phyloP scores from a whole-genome alignment of 2,888 invertebrate genomes.

The Autographa pulchrina region DNA sequence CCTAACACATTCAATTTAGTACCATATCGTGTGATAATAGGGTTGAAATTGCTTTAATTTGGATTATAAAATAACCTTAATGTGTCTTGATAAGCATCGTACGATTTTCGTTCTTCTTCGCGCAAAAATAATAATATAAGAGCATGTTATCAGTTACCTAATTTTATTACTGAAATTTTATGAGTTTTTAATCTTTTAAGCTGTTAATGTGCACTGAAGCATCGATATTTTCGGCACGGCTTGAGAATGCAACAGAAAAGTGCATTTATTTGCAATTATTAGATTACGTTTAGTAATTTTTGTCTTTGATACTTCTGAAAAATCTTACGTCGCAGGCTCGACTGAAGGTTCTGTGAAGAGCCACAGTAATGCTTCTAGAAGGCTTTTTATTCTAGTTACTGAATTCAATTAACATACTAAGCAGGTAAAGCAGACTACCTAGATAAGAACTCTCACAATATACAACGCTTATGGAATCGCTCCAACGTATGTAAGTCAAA shows the following conservation, averaged over 20 bases:
- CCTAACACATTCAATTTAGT: constrained; percentile 9
- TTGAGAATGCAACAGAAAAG: background rate
- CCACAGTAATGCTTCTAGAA: no score
- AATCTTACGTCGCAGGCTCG: no score
- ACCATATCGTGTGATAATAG: background rate
- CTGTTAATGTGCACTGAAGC: background rate
- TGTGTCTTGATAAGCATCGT: constrained; percentile 50
- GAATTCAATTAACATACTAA: no score
- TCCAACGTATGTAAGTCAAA: no score
- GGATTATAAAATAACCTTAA: constrained; percentile 36
- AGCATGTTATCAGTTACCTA: constrained; percentile 30
- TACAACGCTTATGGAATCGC: no score
- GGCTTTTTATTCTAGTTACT: no score
- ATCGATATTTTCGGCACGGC: background rate
- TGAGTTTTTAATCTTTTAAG: background rate
- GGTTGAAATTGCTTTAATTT: constrained; percentile 15
- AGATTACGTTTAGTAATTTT: no score
- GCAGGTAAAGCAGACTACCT: no score
- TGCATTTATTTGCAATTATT: background rate
- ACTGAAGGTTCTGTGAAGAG: no score
- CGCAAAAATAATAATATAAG: background rate
- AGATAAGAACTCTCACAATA: no score
- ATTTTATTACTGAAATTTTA: constrained; percentile 27
- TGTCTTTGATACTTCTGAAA: no score
- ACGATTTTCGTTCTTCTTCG: constrained; percentile 50